These are phyloP conservation scores for Dicranocentrus wangi DNA, from an alignment of 2,888 invertebrate genomes.

Conservation along the genomic window DNA sequence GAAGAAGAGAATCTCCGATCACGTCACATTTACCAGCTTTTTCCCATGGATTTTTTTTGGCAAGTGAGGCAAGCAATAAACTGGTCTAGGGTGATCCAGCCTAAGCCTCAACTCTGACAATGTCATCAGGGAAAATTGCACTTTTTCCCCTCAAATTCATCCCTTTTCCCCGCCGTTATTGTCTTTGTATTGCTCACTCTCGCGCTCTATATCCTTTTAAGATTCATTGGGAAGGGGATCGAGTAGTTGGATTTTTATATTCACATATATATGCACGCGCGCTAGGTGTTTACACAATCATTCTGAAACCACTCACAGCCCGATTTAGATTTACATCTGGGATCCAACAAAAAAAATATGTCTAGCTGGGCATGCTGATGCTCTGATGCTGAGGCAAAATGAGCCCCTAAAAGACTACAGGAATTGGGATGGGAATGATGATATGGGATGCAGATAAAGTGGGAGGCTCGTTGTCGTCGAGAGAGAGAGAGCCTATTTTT, in stretches of 20 bases:
- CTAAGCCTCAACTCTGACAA: conserved; percentile 30
- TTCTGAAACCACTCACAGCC: conserved; percentile 11
- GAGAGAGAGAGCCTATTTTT: conserved; percentile 8
- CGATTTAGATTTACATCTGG: conserved; percentile 27
- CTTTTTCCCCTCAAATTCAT: conserved; percentile 7
- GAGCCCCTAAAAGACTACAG: too few relatives aligned
- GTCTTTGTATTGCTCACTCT: too few relatives aligned
- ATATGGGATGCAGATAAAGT: background rate
- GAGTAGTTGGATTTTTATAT: too few relatives aligned
- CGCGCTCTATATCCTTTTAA: too few relatives aligned
- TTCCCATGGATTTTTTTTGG: conserved; percentile 41
- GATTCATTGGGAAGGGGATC: too few relatives aligned
- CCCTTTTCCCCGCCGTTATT: background rate
- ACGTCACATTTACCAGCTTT: conserved; percentile 26
- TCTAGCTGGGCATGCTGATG: too few relatives aligned
- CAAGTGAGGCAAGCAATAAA: conserved; percentile 35
- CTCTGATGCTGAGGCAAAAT: too few relatives aligned
- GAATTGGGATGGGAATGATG: background rate
- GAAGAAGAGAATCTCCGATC: conserved; percentile 19
- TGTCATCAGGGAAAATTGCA: conserved; percentile 33
- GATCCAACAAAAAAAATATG: conserved; percentile 17
- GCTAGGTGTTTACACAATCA: background rate
- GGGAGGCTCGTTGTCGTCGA: too few relatives aligned
- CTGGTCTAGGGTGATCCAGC: conserved; percentile 14
- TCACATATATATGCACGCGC: background rate